Conservation (phyloP, 1,140 invertebrate genomes). For the Calliphora vicina region DNA sequence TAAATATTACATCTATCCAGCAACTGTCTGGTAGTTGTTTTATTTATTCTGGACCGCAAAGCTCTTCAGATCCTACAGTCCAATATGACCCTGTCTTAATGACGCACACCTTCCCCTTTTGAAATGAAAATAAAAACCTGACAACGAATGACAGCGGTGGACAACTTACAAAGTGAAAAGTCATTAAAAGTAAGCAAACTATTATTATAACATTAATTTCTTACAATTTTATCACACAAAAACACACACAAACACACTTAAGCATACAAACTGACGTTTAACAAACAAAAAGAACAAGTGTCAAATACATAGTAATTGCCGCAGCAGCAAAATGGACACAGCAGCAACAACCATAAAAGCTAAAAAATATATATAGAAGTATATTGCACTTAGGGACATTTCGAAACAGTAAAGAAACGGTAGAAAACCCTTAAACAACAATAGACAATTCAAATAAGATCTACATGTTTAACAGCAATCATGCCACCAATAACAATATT, state of each 20-base stretch:
- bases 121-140: not conserved
- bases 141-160: slow-evolving; percentile 5
- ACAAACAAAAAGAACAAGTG: not conserved
- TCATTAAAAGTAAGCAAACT: slow-evolving; percentile 1
- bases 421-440: not conserved
- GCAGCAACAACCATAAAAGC: not conserved
- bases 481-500: not conserved
- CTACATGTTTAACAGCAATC: not conserved
- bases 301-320: not conserved
- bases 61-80: no score
- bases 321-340: not conserved
- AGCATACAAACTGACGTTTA: no score
- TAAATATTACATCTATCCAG: no score
- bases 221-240: not conserved
- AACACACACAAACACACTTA: not conserved
- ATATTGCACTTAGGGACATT: not conserved
- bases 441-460: not conserved
- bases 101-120: not conserved
- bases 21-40: no score
- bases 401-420: not conserved
- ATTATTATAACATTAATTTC: not conserved
- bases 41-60: no score
- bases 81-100: no score
- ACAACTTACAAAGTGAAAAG: not conserved
- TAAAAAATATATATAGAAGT: not conserved